phyloP scores from a whole-genome alignment of 2,888 invertebrate genomes.

The Cyclophora punctaria region DNA sequence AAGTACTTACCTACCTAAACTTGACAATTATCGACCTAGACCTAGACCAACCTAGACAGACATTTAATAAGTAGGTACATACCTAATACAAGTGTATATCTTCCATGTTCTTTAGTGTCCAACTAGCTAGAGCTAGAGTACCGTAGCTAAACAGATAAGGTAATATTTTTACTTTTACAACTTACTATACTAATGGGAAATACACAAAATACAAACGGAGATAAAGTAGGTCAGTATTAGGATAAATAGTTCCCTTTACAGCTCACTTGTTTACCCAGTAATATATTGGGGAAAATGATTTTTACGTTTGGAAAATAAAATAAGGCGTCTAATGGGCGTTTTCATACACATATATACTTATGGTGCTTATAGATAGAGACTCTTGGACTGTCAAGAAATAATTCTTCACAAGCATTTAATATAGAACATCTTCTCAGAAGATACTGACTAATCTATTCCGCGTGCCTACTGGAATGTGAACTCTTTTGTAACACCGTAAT shows the following conservation, averaged over 20 bases:
- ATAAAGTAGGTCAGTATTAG: background rate
- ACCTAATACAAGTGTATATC: no score
- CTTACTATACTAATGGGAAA: no score
- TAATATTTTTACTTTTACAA: no score
- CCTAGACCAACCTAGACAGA: no score
- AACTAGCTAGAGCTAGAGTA: slow-evolving; percentile 6
- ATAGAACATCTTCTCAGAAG: slow-evolving; percentile 31
- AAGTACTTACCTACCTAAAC: background rate
- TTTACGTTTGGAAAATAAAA: no score
- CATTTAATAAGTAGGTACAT: slow-evolving; percentile 5
- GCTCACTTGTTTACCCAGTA: no score
- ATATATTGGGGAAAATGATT: no score
- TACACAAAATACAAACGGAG: background rate
- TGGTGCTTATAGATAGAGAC: background rate
- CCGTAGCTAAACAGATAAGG: background rate
- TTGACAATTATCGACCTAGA: background rate
- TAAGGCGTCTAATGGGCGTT: background rate
- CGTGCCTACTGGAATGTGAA: slow-evolving; percentile 26
- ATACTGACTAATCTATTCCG: slow-evolving; percentile 22
- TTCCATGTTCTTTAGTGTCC: no score
- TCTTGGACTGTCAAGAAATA: no score
- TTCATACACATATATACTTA: background rate
- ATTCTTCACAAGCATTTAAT: slow-evolving; percentile 5
- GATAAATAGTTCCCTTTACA: background rate
- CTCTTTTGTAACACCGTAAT: slow-evolving; percentile 28